These are phyloP conservation scores for Agapostemon virescens DNA, from an alignment of 2,888 invertebrate genomes.

Conservation along the genomic window DNA sequence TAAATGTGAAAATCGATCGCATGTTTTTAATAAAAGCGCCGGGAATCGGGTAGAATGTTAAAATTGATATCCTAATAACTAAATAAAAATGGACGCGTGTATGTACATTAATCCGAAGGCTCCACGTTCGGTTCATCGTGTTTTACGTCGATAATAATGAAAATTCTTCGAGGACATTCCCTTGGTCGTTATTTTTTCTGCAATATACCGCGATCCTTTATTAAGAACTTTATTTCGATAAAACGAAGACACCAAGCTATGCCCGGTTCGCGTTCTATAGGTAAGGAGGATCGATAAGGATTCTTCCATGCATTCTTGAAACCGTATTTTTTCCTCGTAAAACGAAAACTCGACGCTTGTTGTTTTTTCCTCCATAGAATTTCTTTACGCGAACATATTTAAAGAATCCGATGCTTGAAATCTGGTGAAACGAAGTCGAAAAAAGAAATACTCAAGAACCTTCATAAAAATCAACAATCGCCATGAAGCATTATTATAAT, in stretches of 20 bases:
- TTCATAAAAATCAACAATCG: background rate
- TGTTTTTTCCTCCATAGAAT: slow-evolving; percentile 14
- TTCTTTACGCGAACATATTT: slow-evolving; percentile 11
- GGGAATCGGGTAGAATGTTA: background rate
- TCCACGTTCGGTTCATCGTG: background rate
- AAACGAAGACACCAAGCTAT: slow-evolving; percentile 35
- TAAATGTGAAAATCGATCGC: background rate
- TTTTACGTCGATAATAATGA: slow-evolving; percentile 24
- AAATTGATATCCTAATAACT: background rate
- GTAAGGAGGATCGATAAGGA: slow-evolving; percentile 47
- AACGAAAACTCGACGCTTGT: slow-evolving; percentile 5
- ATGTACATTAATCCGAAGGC: background rate
- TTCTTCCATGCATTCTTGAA: slow-evolving; percentile 44
- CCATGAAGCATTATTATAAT: background rate
- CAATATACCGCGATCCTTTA: slow-evolving; percentile 39
- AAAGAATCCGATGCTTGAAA: slow-evolving; percentile 12
- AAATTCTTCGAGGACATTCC: slow-evolving; percentile 49
- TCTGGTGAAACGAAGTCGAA: background rate
- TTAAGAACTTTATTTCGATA: slow-evolving; percentile 48
- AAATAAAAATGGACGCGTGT: background rate
- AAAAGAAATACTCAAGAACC: background rate
- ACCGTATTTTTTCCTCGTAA: slow-evolving; percentile 10
- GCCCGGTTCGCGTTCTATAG: slow-evolving; percentile 25
- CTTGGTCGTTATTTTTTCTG: slow-evolving; percentile 28
- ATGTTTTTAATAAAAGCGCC: background rate